Conservation (phyloP, 2,888 invertebrate species). For the Acronicta leporina region DNA sequence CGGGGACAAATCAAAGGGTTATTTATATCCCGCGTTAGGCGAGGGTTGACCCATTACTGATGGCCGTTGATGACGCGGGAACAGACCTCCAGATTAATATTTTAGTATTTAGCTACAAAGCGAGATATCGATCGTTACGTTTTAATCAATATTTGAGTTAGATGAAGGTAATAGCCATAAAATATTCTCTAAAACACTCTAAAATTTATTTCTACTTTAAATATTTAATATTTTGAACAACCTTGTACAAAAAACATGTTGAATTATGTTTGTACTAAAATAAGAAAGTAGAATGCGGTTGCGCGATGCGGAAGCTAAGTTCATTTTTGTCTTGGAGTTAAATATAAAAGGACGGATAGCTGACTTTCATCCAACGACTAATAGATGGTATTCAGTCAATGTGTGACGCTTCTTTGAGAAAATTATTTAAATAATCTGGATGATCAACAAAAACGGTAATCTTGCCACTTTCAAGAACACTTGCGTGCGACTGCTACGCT, state of each 20-base stretch:
- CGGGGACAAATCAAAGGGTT: slow-evolving; percentile 59
- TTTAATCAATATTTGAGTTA: slow-evolving; percentile 44
- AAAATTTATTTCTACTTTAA: slow-evolving; percentile 3
- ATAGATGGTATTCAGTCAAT: neutral
- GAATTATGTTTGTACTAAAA: neutral
- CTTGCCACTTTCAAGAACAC: too few relatives aligned
- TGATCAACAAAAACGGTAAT: neutral
- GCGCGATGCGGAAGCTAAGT: slow-evolving; percentile 11
- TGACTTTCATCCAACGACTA: slow-evolving; percentile 1
- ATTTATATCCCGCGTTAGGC: slow-evolving; percentile 59
- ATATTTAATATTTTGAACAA: slow-evolving; percentile 1
- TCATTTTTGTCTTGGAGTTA: slow-evolving; percentile 2
- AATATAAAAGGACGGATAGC: slow-evolving; percentile 6
- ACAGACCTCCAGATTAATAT: slow-evolving; percentile 65
- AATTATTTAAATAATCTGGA: neutral
- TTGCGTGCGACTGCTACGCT: too few relatives aligned
- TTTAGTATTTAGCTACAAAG: slow-evolving; percentile 46
- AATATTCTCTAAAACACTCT: neutral
- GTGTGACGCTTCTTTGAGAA: neutral
- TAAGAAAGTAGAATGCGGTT: neutral
- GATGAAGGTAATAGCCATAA: slow-evolving; percentile 13
- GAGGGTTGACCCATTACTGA: slow-evolving; percentile 63
- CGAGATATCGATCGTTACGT: slow-evolving; percentile 20
- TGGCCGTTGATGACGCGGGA: slow-evolving; percentile 67
- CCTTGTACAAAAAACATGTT: neutral